Evolutionary conservation across 1,140 invertebrate species (phyloP), one percentile per base, ranked within the genome.

Genomic region (Myzus persicae): DNA sequence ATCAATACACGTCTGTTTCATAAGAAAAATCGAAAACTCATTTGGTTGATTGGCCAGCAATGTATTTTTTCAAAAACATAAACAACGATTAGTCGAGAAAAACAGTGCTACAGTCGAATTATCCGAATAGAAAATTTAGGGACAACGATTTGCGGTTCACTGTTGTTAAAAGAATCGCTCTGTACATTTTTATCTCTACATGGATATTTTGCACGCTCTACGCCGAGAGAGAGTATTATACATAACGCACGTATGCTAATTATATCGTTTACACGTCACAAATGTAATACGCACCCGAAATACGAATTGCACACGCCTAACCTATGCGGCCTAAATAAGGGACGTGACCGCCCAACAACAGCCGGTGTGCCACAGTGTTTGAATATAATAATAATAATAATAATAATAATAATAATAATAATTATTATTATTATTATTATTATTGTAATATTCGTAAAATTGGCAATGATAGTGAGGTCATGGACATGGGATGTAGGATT

Each of bases 241-340:
- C 31, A 14, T 76, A 76, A 76, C n/a, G 59, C 31, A 76, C 59
- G 59, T 76, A 76, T n/a, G n/a, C 59, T 76, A 76, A 76, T 76
- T 76, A 76, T 76, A 76, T 76, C 59, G 59, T 76, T 76, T 76
- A 76, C 59, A 76, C 59, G n/a, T 76, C 59, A 76, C 59, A 76
- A 76, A 76, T 76, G 59, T 76, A 76, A 76, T 76, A 76, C 59
- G 59, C 59, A 76, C 59, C 31, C 59, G 59, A 76, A 76, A 76
- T 76, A 76, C 59, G 59, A 76, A 76, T 76, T 76, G 36, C 59
- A 76, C 59, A 76, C n/a, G 5, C 31, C 59, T 76, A 76, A 76
- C 59, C 59, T 76, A 76, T 76, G 59, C 14, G 14, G 59, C n/a
- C 59, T 76, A 76, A 76, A n/a, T n/a, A 76, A 6, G n/a, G n/a